phyloP scores from a whole-genome alignment of 2,113 vertebrate genomes.

The Microcebus murinus region DNA sequence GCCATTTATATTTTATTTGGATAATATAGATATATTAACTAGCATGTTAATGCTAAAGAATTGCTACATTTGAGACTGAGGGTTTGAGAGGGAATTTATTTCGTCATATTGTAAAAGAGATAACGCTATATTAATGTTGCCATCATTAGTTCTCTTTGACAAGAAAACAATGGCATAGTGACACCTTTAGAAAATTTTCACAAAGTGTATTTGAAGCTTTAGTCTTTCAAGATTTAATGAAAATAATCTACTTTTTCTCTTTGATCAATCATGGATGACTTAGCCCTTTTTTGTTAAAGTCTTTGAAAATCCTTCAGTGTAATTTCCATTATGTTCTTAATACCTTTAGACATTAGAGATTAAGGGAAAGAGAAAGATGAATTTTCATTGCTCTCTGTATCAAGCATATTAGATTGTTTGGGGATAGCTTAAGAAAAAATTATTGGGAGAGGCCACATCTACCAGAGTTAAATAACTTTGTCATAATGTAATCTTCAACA shows the following conservation, averaged over 20 bases:
- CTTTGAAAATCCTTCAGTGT: conserved; percentile 76
- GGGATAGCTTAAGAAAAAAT: conserved; percentile 67
- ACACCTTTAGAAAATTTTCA: conserved; percentile 53
- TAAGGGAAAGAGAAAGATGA: conserved; percentile 13
- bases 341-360: conserved; percentile 71
- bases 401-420: conserved; percentile 52
- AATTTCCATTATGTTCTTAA: conserved; percentile 76
- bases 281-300: conserved; percentile 62
- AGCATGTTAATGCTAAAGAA: not conserved
- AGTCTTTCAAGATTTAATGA: conserved; percentile 72
- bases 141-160: not conserved
- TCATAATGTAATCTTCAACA: conserved; percentile 47
- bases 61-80: not conserved
- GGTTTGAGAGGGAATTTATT: not conserved
- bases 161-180: conserved; percentile 45
- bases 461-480: conserved; percentile 58
- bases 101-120: not conserved
- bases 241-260: conserved; percentile 75
- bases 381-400: conserved; percentile 56
- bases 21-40: not conserved
- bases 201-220: conserved; percentile 65
- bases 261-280: conserved; percentile 76
- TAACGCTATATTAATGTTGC: not conserved
- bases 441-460: conserved; percentile 39
- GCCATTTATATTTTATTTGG: not conserved